Base-by-base conservation (phyloP, 2,797 vertebrate genomes). In the Allobates femoralis region DNA sequence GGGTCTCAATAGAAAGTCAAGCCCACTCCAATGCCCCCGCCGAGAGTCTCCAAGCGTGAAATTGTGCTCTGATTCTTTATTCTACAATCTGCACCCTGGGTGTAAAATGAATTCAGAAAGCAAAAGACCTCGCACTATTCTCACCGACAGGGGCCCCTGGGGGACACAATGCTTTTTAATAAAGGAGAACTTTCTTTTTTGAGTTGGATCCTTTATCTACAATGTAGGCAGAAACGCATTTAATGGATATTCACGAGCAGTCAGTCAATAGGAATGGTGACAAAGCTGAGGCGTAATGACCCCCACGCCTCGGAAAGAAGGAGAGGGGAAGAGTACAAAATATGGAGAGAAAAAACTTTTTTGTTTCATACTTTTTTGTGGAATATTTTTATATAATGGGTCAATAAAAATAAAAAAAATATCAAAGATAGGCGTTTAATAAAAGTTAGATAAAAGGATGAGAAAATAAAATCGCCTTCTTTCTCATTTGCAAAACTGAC, bases 1-100 rank as follows among this genome's bases (percentile, higher is more conserved):
- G 55, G 30, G 74, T 41, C 76, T 66, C 76, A 60, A 50, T 50
- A 51, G 85, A 86, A 82, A 82, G 79, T 66, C 85, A 74, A 62
- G 2, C 81, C 55, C 66, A 30, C 82, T 56, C n/a, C 37, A 18
- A 46, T 32, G 78, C 77, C 67, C 86, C 82, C 79, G 76, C 74
- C 74, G 41, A 55, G 55, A 50, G 37, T 34, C 76, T 67, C 73
- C 66, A 23, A 75, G 86, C 86, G 79, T 87, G 82, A 84, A 87
- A 87, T 87, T 80, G 82, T 60, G 62, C 50, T 58, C 77, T 75
- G 78, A 67, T 71, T 64, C 50, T 60, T 69, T 7, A 60, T 79
- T 87, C 67, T 37, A 62, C 2, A 32, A 55, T 73, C 12, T 60
- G n/a, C 53, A 66, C 62, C 85, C 58, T 23, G 62, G 75, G 51